phyloP scores from a whole-genome alignment of 35 echinoderm and acorn worm species.

The Ptychodera flava region DNA sequence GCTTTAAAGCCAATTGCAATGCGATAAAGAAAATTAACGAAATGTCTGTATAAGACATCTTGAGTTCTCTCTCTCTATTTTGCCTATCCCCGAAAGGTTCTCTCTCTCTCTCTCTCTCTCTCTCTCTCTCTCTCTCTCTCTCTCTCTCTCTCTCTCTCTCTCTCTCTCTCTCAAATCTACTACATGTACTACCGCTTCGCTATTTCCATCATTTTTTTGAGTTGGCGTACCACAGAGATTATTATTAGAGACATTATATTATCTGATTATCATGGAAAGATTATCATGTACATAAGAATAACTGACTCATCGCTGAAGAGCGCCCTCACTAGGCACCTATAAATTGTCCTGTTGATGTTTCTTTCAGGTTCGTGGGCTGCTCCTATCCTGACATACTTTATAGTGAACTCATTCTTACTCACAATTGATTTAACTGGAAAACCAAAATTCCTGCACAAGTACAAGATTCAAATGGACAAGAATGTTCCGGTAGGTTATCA shows the following conservation, averaged over 20 bases:
- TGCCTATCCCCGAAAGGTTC: background rate
- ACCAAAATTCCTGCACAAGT: conserved; percentile 61
- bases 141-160: background rate
- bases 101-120: background rate
- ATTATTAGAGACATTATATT: too few species aligned
- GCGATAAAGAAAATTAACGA: too few species aligned
- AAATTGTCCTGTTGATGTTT: too few species aligned
- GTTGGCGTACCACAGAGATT: too few species aligned
- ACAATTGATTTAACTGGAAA: conserved; percentile 56
- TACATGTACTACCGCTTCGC: background rate
- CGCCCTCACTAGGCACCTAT: too few species aligned
- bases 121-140: background rate
- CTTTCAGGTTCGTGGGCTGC: conserved; percentile 45
- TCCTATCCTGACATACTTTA: conserved; percentile 47
- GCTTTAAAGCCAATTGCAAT: too few species aligned
- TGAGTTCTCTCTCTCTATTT: too few species aligned
- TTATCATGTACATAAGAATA: too few species aligned
- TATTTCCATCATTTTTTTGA: too few species aligned
- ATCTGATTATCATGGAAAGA: too few species aligned
- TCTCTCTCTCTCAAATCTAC: background rate
- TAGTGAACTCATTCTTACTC: conserved; percentile 62
- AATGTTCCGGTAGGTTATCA: conserved; percentile 87
- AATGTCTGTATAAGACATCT: too few species aligned
- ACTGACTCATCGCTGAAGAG: too few species aligned
- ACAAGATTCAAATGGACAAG: conserved; percentile 87